These are phyloP conservation scores for Hyposoter didymator DNA, from an alignment of 2,888 invertebrate species.

Conservation along the genomic window DNA sequence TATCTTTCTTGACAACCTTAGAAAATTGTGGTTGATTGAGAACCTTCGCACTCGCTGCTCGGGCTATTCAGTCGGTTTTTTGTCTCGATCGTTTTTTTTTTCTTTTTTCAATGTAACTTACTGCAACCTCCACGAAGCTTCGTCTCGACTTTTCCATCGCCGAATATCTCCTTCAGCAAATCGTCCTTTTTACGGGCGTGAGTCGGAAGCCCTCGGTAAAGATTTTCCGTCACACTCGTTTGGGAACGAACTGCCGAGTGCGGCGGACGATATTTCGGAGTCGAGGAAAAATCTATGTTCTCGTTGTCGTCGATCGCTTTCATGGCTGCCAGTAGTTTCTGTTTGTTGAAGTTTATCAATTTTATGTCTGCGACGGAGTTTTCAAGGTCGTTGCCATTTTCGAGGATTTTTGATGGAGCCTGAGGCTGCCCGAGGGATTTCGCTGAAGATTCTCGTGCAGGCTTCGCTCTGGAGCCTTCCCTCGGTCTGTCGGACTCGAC, in stretches of 20 bases:
- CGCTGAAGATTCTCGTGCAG: not conserved
- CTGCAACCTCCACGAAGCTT: constrained; percentile 74
- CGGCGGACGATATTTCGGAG: constrained; percentile 71
- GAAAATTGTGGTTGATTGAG: not conserved
- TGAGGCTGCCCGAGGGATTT: not conserved
- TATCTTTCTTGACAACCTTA: not conserved
- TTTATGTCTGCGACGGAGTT: constrained; percentile 52
- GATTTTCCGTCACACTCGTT: constrained; percentile 78
- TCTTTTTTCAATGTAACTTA: constrained; percentile 74
- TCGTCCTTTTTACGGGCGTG: constrained; percentile 78
- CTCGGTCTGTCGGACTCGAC: not conserved
- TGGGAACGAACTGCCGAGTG: constrained; percentile 73
- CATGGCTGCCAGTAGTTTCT: constrained; percentile 87
- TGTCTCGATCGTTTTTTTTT: not conserved
- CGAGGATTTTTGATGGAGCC: constrained; percentile 5
- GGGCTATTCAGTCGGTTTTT: constrained; percentile 9
- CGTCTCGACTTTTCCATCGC: constrained; percentile 74
- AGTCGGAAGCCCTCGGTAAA: constrained; percentile 79
- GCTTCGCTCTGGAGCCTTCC: not conserved
- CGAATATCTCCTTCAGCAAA: constrained; percentile 78
- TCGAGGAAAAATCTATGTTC: constrained; percentile 78
- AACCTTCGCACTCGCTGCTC: not conserved
- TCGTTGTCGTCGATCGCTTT: constrained; percentile 87
- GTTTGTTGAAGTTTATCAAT: constrained; percentile 84
- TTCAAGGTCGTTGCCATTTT: constrained; percentile 19